Conservation (phyloP, 2,113 vertebrate genomes). For the Hippotragus niger region DNA sequence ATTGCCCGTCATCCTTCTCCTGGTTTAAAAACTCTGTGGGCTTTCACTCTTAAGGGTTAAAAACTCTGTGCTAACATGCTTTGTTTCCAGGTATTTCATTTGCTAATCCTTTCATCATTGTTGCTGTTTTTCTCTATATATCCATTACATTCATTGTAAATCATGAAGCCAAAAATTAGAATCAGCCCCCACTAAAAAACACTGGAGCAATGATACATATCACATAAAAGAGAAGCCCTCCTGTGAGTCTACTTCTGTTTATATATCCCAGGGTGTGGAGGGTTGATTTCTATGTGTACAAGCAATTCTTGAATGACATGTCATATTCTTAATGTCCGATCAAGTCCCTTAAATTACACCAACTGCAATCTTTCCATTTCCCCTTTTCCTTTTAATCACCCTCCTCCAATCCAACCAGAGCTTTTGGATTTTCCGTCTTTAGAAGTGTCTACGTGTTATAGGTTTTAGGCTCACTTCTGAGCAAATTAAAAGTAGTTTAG, state of each 20-base stretch:
- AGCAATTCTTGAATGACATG: not conserved
- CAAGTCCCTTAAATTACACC: not conserved
- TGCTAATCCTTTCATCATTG: not conserved
- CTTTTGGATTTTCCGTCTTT: not conserved
- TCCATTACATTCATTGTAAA: not conserved
- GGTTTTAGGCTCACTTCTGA: conserved; percentile 10
- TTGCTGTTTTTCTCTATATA: not conserved
- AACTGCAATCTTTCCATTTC: not conserved
- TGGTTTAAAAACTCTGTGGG: not conserved
- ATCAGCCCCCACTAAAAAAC: not conserved
- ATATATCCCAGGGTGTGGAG: not conserved
- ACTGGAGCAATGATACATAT: too few relatives aligned
- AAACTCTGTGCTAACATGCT: not conserved
- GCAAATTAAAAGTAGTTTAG: not conserved
- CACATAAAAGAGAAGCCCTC: not conserved
- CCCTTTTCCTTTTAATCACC: not conserved
- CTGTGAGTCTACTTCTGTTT: not conserved
- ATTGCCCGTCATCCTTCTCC: not conserved
- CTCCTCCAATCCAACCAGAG: not conserved
- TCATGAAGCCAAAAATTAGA: not conserved
- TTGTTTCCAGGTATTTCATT: not conserved
- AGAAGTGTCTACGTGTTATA: not conserved
- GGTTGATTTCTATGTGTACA: not conserved
- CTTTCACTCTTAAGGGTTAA: not conserved
- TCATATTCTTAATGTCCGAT: not conserved